Evolutionary conservation across 2,113 vertebrate genomes (phyloP).

Genomic region (Phalacrocorax carbo): DNA sequence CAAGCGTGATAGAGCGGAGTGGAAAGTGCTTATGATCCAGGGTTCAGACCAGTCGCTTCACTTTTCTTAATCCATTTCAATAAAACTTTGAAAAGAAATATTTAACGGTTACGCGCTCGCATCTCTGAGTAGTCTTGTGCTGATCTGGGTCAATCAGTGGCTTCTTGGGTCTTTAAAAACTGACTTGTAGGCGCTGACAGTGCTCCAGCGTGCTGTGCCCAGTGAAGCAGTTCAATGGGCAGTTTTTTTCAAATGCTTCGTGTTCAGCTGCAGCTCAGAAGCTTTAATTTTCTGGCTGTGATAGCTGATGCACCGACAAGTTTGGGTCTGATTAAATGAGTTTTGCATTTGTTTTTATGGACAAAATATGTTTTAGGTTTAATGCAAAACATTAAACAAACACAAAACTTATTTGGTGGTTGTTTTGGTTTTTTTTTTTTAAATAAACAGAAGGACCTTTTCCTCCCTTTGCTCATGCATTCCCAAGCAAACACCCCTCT

Average conservation of each 20-base stretch:
- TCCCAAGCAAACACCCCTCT: background rate
- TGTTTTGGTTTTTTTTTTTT: background rate
- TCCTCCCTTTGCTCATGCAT: background rate
- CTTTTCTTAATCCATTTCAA: background rate
- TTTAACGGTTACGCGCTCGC: accelerated
- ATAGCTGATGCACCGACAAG: background rate
- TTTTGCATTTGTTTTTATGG: background rate
- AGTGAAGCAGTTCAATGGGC: background rate
- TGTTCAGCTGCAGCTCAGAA: background rate
- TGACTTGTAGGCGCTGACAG: background rate
- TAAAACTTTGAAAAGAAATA: background rate
- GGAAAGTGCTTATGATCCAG: background rate
- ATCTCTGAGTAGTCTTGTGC: background rate
- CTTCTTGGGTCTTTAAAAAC: background rate
- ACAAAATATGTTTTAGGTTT: background rate
- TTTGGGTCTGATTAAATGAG: background rate
- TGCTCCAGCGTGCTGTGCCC: background rate
- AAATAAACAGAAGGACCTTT: background rate
- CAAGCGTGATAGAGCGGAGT: background rate
- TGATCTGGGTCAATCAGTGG: background rate
- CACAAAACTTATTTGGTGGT: background rate
- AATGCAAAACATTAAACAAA: background rate
- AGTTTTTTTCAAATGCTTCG: background rate
- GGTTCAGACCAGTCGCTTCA: background rate
- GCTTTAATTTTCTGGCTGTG: background rate